phyloP scores from a whole-genome alignment of 2,113 vertebrate species.

The Scytalopus superciliaris region DNA sequence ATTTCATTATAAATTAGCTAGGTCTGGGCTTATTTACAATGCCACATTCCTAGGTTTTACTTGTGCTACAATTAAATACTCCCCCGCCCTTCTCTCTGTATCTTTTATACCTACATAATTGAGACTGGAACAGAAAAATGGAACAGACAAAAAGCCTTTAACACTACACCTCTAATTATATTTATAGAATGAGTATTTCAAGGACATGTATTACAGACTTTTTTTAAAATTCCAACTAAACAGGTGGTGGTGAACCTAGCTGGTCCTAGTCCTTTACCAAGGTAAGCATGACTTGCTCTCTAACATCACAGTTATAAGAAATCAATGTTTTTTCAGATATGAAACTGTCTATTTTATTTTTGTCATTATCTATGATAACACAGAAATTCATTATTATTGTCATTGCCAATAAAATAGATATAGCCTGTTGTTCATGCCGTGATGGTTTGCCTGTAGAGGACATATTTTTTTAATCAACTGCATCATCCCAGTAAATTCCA shows the following conservation, averaged over 20 bases:
- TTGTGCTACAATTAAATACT: background rate
- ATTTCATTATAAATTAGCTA: background rate
- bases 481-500: background rate
- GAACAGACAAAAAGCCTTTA: background rate
- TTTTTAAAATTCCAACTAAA: background rate
- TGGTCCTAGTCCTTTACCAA: background rate
- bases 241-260: background rate
- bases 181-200: background rate
- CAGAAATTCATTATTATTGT: background rate
- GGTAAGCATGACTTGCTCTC: background rate
- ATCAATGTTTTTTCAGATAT: background rate
- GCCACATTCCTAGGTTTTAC: background rate
- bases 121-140: background rate
- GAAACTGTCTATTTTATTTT: background rate
- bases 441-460: background rate
- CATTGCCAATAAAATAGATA: background rate
- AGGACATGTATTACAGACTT: background rate
- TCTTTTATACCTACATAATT: background rate
- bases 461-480: background rate
- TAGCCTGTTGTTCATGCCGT: background rate
- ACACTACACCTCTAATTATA: background rate
- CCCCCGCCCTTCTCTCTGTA: background rate
- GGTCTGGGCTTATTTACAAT: background rate
- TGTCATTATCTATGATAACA: background rate
- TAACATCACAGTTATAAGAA: background rate